Evolutionary conservation across 1,140 invertebrate species (phyloP), one percentile per base, ranked within the genome.

Genomic region (Battus philenor): DNA sequence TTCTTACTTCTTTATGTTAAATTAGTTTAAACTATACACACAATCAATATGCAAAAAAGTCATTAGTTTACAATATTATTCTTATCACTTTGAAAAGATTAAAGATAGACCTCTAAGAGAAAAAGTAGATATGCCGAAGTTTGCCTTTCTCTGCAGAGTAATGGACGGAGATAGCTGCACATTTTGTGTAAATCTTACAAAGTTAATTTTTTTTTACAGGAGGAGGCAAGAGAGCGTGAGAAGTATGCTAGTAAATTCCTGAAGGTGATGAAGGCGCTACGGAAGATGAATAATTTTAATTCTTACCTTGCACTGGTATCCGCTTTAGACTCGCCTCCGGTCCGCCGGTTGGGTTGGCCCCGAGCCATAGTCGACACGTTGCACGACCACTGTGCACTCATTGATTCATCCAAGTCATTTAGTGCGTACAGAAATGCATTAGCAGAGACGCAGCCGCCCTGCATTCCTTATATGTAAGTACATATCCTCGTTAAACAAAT

Each of bases 271-370:
- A 98, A 98, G 86, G 93, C 96, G 68, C 86, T 99, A 47, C 89
- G 97, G 48, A 98, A 98, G 79, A 93, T 99, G 72, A 98, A 97
- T 79, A 99, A 99, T 86, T 99, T 98, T 75, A 99, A 99, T 87
- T 99, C 97, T 24, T 99, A 99, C 87, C 87, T 99, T 54, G 98
- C 98, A 2, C 88, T 99, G 48, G 86, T 99, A 15, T 98, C 97
- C 5, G 98, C 98, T 11, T 86, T 99, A 34, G 97, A 99, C 86
- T 99, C 97, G 18, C 97, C 97, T 4, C 98, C 98, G 2, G 94
- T 99, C 45, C 89, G 95, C 27, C 85, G 98, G 57, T 88, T 99
- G 32, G 97, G 99, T 76, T 99, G 97, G 97, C 94, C 96, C 72
- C 95, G 94, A 64, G 91, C 94, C 61, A 95, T 98, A 46, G 93